phyloP scores from a whole-genome alignment of 2,113 vertebrate species.

The Takifugu bimaculatus region DNA sequence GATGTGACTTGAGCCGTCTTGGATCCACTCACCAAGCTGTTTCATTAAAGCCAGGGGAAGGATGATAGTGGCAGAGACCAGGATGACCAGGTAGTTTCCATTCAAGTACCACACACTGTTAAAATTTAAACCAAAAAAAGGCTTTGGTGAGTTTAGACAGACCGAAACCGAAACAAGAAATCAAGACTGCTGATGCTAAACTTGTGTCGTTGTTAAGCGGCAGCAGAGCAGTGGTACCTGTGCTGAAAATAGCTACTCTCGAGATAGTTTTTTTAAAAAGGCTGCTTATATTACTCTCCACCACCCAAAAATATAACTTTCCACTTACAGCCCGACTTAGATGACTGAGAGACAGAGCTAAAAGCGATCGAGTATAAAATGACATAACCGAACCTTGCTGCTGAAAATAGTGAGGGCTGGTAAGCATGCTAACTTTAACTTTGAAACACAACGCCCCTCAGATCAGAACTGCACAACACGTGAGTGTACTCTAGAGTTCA shows the following conservation, averaged over 20 bases:
- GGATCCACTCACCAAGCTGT: slow-evolving; percentile 85
- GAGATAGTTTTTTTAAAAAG: slow-evolving; percentile 26
- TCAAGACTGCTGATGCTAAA: not conserved
- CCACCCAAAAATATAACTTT: slow-evolving; percentile 1
- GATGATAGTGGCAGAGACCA: slow-evolving; percentile 84
- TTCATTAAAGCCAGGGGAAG: slow-evolving; percentile 95
- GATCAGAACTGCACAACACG: not conserved
- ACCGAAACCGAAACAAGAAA: slow-evolving; percentile 1
- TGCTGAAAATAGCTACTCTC: slow-evolving; percentile 5
- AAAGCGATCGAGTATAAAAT: not conserved
- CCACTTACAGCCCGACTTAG: not conserved
- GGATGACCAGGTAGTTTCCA: slow-evolving; percentile 94
- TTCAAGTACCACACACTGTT: slow-evolving; percentile 93
- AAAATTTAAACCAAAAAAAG: slow-evolving; percentile 20
- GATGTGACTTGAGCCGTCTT: no score
- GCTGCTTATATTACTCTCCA: slow-evolving; percentile 19
- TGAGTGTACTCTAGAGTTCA: not conserved
- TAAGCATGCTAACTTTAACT: not conserved
- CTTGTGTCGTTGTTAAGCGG: no score
- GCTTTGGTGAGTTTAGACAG: slow-evolving; percentile 23
- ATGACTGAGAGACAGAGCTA: not conserved
- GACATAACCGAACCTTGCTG: slow-evolving; percentile 5
- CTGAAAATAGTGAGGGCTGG: not conserved
- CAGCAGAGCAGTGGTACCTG: slow-evolving; percentile 1
- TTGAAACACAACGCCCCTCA: slow-evolving; percentile 3